Evolutionary conservation across 2,797 vertebrate species (phyloP), one percentile per base, ranked within the genome.

Genomic region (Anableps anableps): DNA sequence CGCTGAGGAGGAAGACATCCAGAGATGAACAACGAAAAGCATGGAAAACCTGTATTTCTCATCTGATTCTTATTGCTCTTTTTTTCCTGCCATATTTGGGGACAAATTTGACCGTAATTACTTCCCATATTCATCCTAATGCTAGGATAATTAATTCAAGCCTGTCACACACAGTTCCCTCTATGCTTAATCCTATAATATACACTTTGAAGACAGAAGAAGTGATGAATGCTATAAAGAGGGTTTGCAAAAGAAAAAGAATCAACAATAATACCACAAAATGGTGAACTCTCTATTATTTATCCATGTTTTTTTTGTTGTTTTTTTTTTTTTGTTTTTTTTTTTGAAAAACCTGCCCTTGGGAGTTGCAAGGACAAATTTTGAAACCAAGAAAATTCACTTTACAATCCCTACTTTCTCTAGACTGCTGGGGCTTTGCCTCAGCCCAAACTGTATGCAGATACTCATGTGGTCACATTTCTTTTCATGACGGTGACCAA

Each of bases 131-230:
- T 38, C 79, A 91, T 50, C 80, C 31, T 21, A 93, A 94, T 36
- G 38, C 41, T 1, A 55, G 92, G 31, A 93, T 94, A 0, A 74
- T 93, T 17, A 94, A 92, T 45, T 77, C 81, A 0, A 78, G 83
- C 51, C 77, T 95, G 72, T 88, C 90, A 0, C 76, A 86, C 7
- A 85, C 80, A 4, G 29, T 94, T 36, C 92, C 91, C 26, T 51
- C 91, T 43, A 71, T 93, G 66, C 68, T 94, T 0, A 95, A 95
- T 79, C 92, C 93, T 4, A 88, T 94, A 21, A 43, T 94, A 11
- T 94, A 94, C 70, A 89, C 90, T 16, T 66, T 95, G 21, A 93
- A 94, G 80, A 93, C 94, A 43, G 88, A 94, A 4, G 93, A 95
- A 48, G 75, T 95, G n/a, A 68, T 83, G 74, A 85, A 47, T 0